Base-by-base conservation (phyloP, 2,888 invertebrate genomes). In the Diplolepis rosae region DNA sequence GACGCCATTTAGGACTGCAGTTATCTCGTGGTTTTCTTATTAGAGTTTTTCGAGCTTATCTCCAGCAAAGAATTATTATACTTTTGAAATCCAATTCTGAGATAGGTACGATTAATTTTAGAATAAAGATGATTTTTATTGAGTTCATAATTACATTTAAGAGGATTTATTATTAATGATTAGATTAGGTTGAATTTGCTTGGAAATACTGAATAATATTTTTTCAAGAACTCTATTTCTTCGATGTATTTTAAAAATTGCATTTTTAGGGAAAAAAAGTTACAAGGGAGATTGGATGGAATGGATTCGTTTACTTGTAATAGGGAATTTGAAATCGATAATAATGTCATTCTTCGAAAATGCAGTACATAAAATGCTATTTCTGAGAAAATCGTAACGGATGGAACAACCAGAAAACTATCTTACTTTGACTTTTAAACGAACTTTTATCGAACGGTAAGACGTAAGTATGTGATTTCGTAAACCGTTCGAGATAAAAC, bases 401-500 rank as follows among this genome's bases (percentile, higher is more conserved):
- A 42, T 42, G 39, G 39, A 39, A 61, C 39, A 61, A 61, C 61
- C 24, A n/a, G n/a, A 9, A 4, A 61, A 61, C 61, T 39, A 27
- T 27, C 39, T 42, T 39, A 35, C 39, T 61, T 42, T 39, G 39
- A 61, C 61, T 61, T 61, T 61, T 42, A 61, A 61, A 61, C 61
- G 24, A 61, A 61, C 39, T 61, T 39, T 39, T 61, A 61, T 61
- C 61, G 24, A 61, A 61, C 22, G 18, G 48, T 48, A 22, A 48
- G 48, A 48, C 7, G 7, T 61, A 61, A 61, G 61, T 42, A 61
- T 27, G 61, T 61, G 61, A 61, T 61, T 61, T 61, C 27, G 24
- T 39, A 39, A 61, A 61, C n/a, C 39, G 61, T 42, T 61, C 61
- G 24, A 61, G 35, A 35, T 61, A 61, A 61, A 61, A 61, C 61